Evolutionary conservation across 2,888 invertebrate species (phyloP), one percentile per base, ranked within the genome.

Genomic region (Creontiades dilutus): DNA sequence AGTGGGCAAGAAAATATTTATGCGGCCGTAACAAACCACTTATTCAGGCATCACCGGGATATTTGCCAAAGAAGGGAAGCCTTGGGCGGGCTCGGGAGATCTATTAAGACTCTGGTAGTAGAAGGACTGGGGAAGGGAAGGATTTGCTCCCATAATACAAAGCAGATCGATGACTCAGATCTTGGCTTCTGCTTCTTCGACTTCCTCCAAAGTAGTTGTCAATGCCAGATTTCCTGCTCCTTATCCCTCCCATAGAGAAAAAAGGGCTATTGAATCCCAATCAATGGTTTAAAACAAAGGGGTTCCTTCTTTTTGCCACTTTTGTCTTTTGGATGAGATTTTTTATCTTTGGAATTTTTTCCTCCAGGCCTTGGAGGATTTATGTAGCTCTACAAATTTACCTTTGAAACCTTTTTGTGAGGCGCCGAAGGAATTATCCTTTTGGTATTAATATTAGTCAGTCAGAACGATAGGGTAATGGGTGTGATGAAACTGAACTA

Each of bases 21-120:
- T 82, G 82, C 82, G 82, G 82, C 82, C 82, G 82, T 82, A 82
- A 82, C 82, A 82, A 82, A 82, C 82, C 82, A 82, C 82, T 82
- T 82, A 82, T 82, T 82, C 82, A 82, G 52, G 82, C 82, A 82
- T 82, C 82, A 82, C 82, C 82, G 82, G 82, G 82, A 82, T 48
- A 55, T 82, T 82, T 82, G 82, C 82, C 82, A 82, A 82, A 48
- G 82, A 46, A 47, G 46, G 46, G 37, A 16, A 11, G 47, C 46
- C 78, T 46, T 80, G 78, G 55, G 52, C 48, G 82, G 52, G 82
- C 55, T 82, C 82, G 52, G 52, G 47, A 27, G 82, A 82, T 82
- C 82, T 82, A 82, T 82, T 82, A 82, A 82, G 82, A 23, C 27
- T 48, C 46, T n/a, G 81, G 81, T 81, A 81, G 47, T 13, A 14